phyloP scores from a whole-genome alignment of 2,797 vertebrate genomes.

The Nannoperca australis region DNA sequence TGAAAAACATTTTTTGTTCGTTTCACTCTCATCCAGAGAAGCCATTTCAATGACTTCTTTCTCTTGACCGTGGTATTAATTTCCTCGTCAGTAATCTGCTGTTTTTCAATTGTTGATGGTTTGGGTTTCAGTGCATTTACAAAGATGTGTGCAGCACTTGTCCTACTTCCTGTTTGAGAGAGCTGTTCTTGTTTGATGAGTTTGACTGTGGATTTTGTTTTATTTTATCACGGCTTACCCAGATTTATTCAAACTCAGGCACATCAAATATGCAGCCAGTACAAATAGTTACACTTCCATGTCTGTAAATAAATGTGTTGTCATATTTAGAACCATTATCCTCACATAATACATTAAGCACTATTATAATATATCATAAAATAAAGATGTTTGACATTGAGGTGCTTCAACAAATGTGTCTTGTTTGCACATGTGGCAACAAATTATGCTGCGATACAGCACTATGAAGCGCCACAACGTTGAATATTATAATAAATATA shows the following conservation, averaged over 20 bases:
- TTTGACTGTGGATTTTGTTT: neutral
- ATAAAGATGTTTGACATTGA: neutral
- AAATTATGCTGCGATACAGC: neutral
- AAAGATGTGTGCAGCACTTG: neutral
- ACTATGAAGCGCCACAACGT: neutral
- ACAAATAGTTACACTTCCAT: neutral
- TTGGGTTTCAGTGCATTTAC: slow-evolving; percentile 29
- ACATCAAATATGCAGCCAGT: neutral
- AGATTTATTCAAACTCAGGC: neutral
- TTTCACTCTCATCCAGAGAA: slow-evolving; percentile 5
- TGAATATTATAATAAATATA: neutral
- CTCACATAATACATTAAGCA: neutral
- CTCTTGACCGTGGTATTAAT: neutral
- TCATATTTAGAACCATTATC: neutral
- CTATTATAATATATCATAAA: neutral
- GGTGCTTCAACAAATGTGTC: too few relatives aligned
- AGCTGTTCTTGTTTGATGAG: neutral
- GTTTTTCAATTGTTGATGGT: slow-evolving; percentile 15
- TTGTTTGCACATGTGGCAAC: neutral
- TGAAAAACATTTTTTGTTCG: slow-evolving; percentile 9
- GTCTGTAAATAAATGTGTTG: neutral
- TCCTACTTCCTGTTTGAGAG: slow-evolving; percentile 5
- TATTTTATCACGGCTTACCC: neutral
- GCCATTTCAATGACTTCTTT: neutral
- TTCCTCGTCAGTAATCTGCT: slow-evolving; percentile 24